Evolutionary conservation across 2,797 vertebrate genomes (phyloP).

Genomic region (Perodicticus potto): DNA sequence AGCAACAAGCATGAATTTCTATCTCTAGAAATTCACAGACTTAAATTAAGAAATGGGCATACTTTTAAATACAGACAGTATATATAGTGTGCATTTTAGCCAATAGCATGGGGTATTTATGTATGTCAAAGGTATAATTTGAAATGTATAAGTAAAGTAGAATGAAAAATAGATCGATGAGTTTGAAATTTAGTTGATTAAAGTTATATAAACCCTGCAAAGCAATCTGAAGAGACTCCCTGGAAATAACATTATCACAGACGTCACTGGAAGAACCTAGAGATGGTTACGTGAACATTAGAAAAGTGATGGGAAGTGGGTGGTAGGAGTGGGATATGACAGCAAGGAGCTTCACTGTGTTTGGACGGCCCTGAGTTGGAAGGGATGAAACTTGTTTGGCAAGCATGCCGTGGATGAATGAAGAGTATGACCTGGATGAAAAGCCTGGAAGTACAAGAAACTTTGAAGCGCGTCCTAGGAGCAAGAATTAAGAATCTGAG

Average conservation of each 20-base stretch:
- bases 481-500: background rate
- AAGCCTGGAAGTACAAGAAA: background rate
- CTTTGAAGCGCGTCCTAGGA: background rate
- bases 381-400: background rate
- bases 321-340: background rate
- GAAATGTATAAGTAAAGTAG: background rate
- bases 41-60: conserved; percentile 52
- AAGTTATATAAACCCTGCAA: conserved; percentile 26
- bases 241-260: background rate
- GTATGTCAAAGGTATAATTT: conserved; percentile 33
- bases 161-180: conserved; percentile 40
- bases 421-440: background rate
- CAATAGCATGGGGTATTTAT: conserved; percentile 31
- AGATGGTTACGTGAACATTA: background rate
- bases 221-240: background rate
- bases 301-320: background rate
- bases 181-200: conserved; percentile 37
- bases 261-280: background rate
- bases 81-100: background rate
- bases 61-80: conserved; percentile 34
- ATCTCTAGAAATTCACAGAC: background rate
- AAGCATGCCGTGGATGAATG: background rate
- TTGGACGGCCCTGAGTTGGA: background rate
- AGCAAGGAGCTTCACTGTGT: background rate
- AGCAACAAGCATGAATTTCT: background rate